phyloP scores from a whole-genome alignment of 2,888 invertebrate species.

The Antitype chi region DNA sequence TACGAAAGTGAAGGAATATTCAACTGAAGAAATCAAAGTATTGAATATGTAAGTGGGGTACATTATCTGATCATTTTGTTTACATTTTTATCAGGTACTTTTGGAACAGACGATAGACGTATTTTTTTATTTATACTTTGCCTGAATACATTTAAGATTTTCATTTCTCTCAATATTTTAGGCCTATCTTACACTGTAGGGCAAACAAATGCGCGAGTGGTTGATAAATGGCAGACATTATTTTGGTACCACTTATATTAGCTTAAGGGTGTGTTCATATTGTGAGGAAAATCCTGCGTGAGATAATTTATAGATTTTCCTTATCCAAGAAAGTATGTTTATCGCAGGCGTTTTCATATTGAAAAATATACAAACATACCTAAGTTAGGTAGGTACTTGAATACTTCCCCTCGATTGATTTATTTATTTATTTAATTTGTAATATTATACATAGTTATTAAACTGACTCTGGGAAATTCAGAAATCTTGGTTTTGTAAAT shows the following conservation, averaged over 20 bases:
- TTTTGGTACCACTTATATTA: conserved; percentile 25
- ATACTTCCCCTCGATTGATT: not conserved
- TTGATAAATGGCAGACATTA: conserved; percentile 34
- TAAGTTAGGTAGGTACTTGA: too few relatives aligned
- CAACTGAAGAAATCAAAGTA: too few relatives aligned
- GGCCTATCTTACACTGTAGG: not conserved
- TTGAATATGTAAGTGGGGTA: too few relatives aligned
- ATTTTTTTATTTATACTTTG: not conserved
- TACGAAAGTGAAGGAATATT: too few relatives aligned
- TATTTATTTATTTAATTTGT: not conserved
- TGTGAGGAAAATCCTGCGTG: not conserved
- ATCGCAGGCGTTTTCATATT: not conserved
- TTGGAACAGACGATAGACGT: not conserved
- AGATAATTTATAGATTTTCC: not conserved
- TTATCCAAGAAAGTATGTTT: not conserved
- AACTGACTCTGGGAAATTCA: not conserved
- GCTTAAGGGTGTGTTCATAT: not conserved
- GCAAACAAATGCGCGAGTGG: not conserved
- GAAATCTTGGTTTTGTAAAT: not conserved
- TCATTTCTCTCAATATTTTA: not conserved
- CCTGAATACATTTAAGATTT: not conserved
- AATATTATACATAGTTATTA: too few relatives aligned
- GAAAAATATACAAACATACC: not conserved
- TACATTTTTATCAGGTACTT: not conserved
- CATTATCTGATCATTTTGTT: not conserved